These are phyloP conservation scores for Merodon equestris DNA, from an alignment of 2,888 invertebrate genomes.

Conservation along the genomic window DNA sequence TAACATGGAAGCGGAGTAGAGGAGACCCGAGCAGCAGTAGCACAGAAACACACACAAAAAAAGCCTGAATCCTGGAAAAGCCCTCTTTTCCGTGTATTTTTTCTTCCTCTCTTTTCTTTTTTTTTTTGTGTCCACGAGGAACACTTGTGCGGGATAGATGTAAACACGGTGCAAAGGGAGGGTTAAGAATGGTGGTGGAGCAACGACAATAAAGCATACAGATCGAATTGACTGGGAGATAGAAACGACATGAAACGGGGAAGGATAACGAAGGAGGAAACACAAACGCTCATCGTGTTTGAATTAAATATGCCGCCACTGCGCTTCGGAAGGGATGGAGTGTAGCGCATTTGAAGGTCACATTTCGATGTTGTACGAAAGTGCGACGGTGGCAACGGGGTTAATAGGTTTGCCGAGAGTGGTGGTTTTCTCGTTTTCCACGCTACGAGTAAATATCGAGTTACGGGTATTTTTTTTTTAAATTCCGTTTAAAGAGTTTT, in stretches of 20 bases:
- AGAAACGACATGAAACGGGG: neutral
- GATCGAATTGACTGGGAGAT: slow-evolving; percentile 46
- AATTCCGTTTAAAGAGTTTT: neutral
- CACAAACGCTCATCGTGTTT: slow-evolving; percentile 52
- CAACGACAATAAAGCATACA: slow-evolving; percentile 64
- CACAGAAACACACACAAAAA: slow-evolving; percentile 29
- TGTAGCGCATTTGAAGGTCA: slow-evolving; percentile 67
- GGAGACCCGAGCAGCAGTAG: too few relatives aligned
- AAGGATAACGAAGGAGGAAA: slow-evolving; percentile 13
- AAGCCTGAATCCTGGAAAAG: slow-evolving; percentile 66
- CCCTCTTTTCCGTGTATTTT: slow-evolving; percentile 60
- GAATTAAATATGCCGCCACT: slow-evolving; percentile 68
- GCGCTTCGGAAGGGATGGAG: slow-evolving; percentile 35
- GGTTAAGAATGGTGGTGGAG: slow-evolving; percentile 20
- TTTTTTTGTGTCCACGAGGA: slow-evolving; percentile 14
- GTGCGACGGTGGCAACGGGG: slow-evolving; percentile 57
- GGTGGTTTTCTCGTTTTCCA: slow-evolving; percentile 36
- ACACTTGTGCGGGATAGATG: slow-evolving; percentile 66
- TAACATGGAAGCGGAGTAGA: slow-evolving; percentile 45
- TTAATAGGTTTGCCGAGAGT: slow-evolving; percentile 62
- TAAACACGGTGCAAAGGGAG: slow-evolving; percentile 45
- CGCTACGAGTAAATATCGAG: slow-evolving; percentile 44
- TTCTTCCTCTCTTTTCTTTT: slow-evolving; percentile 19
- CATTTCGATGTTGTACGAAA: slow-evolving; percentile 52
- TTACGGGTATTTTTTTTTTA: slow-evolving; percentile 32